Conservation (phyloP, 2,888 invertebrate species). For the Drosophila longiperda region DNA sequence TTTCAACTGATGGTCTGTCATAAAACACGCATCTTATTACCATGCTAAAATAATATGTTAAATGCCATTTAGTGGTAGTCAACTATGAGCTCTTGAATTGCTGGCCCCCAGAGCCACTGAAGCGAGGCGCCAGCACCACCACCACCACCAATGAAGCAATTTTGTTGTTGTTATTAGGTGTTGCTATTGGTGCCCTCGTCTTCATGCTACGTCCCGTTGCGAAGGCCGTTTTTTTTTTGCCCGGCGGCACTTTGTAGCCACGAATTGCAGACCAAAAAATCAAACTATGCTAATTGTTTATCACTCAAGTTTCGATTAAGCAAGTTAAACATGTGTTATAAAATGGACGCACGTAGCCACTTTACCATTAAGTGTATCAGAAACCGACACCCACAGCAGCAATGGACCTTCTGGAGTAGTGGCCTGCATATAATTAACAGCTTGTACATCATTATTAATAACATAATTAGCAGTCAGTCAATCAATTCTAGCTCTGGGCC, state of each 20-base stretch:
- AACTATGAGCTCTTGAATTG: not conserved
- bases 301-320: conserved; percentile 58
- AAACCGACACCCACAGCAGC: conserved; percentile 54
- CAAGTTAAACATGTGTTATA: conserved; percentile 60
- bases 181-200: conserved; percentile 39
- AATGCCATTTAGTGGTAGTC: conserved; percentile 50
- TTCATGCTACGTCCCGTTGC: conserved; percentile 61
- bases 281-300: conserved; percentile 69
- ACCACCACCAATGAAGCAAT: conserved; percentile 9
- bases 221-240: conserved; percentile 59
- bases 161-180: conserved; percentile 5
- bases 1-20: conserved; percentile 42
- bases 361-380: conserved; percentile 56
- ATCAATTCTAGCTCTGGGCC: conserved; percentile 56
- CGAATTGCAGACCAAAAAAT: conserved; percentile 43
- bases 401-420: conserved; percentile 40
- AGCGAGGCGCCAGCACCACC: conserved; percentile 41
- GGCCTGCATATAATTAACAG: conserved; percentile 29
- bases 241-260: conserved; percentile 21
- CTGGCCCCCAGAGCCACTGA: conserved; percentile 61
- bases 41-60: conserved; percentile 64
- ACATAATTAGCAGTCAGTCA: conserved; percentile 40
- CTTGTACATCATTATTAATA: conserved; percentile 43
- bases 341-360: conserved; percentile 65
- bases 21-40: conserved; percentile 63